phyloP scores from a whole-genome alignment of 35 echinoderm and acorn worm species.

The Nesometra sesokonis region DNA sequence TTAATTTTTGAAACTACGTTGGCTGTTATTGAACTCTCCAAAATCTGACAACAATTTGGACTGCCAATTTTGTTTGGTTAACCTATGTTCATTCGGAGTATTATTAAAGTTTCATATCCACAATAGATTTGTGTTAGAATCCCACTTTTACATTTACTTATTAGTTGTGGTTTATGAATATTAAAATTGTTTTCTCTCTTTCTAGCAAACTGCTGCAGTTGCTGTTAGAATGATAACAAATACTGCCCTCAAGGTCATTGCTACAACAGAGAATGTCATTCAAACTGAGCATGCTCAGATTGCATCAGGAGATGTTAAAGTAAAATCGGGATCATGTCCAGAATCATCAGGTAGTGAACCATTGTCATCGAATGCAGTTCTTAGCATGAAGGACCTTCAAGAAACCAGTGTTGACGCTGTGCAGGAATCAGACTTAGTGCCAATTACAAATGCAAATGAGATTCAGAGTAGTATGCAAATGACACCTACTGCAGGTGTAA shows the following conservation, averaged over 20 bases:
- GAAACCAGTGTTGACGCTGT: not conserved
- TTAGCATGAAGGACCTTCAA: not conserved
- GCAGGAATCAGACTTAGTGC: not conserved
- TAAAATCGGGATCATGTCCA: not conserved
- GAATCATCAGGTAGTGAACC: not conserved
- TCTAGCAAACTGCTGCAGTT: slow-evolving; percentile 63
- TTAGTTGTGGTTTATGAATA: not conserved
- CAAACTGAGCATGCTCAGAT: slow-evolving; percentile 36
- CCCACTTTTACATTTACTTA: not conserved
- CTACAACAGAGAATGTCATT: slow-evolving; percentile 77
- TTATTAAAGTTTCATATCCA: not conserved
- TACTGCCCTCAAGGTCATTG: slow-evolving; percentile 85
- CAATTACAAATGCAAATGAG: not conserved
- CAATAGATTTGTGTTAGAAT: not conserved
- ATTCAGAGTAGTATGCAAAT: not conserved
- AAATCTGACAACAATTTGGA: too few species aligned
- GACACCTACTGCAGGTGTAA: not conserved
- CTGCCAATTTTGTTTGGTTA: too few species aligned
- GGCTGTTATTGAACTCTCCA: too few species aligned
- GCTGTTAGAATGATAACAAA: slow-evolving; percentile 95
- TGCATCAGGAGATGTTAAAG: not conserved
- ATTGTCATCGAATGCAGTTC: not conserved
- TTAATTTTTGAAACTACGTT: too few species aligned
- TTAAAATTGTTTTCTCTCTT: not conserved
- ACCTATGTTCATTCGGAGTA: not conserved